Percentiles rank a stretch among this genome's conserved stretches.
Conservation (phyloP, 2,888 invertebrate genomes). For the Stenchaetothrips biformis region DNA sequence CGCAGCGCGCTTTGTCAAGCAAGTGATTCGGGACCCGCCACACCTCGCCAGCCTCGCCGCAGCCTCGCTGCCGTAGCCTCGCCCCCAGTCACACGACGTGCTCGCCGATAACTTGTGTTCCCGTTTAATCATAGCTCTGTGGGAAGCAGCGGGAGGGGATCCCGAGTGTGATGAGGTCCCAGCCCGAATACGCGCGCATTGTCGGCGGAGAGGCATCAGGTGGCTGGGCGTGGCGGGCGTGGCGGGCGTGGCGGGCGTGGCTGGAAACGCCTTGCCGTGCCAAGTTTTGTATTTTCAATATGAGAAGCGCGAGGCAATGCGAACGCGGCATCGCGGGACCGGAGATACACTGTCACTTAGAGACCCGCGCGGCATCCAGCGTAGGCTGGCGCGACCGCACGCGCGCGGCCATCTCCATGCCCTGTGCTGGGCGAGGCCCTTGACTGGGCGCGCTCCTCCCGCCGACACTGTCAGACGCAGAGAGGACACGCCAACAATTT, state of each 20-base stretch:
- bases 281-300: constrained; percentile 9
- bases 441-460: not conserved
- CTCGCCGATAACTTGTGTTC: not conserved
- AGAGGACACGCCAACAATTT: constrained; percentile 11
- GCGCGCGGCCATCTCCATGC: not conserved
- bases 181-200: not conserved
- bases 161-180: not conserved
- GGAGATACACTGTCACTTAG: no score
- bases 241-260: not conserved
- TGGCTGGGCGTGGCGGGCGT: not conserved
- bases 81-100: not conserved
- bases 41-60: not conserved
- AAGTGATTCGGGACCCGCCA: not conserved
- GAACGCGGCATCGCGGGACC: no score
- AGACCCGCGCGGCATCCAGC: no score
- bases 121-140: not conserved
- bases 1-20: no score
- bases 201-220: not conserved
- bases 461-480: not conserved
- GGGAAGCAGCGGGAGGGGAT: not conserved
- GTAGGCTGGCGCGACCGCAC: not conserved
- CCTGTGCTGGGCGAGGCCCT: not conserved
- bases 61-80: not conserved
- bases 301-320: not conserved
- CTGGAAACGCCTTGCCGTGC: not conserved